Evolutionary conservation across 2,797 vertebrate species (phyloP), one percentile per base, ranked within the genome.

Genomic region (Pseudomugil gertrudae): DNA sequence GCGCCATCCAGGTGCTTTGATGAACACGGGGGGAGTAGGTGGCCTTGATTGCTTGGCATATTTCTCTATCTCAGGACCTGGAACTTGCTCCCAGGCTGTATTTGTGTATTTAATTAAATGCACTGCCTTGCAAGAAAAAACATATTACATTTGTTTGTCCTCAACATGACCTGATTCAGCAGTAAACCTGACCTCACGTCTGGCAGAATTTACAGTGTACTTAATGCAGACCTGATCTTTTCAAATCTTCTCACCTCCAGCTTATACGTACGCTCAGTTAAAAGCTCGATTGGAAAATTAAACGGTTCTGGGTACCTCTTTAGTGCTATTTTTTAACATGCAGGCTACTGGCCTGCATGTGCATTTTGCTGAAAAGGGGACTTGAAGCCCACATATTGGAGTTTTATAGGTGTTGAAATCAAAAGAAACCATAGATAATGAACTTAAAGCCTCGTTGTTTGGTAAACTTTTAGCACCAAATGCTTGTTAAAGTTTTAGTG

Each of bases 81-180:
- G 51, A 50, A 52, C 66, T 48, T 52, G 69, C 55, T 5, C 8
- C 32, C 36, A 36, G 40, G 21, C 69, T 19, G 7, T 40, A 61
- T 57, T 76, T 57, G 35, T 64, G 60, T 76, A 38, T 66, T 75
- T 65, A 69, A 54, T 78, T 57, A 65, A 80, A 38, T 74, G 59
- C 61, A 57, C 23, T 55, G 60, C 48, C 47, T 63, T 47, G 47
- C 33, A 63, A 54, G 10, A 52, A 63, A 64, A 71, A 26, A 23
- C 13, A 63, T n/a, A 55, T 26, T 59, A 63, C 48, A 58, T 53
- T 26, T 64, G 29, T 81, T 77, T 63, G 55, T 66, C 23, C 15
- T 50, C 1, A 45, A 17, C 33, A 35, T 50, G 15, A 67, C 1
- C n/a, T 26, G 33, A 19, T 29, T 38, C 33, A 29, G 48, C 19